Evolutionary conservation across 92 coral and sea anemone species (phyloP).

Genomic region (Bergia sp.): DNA sequence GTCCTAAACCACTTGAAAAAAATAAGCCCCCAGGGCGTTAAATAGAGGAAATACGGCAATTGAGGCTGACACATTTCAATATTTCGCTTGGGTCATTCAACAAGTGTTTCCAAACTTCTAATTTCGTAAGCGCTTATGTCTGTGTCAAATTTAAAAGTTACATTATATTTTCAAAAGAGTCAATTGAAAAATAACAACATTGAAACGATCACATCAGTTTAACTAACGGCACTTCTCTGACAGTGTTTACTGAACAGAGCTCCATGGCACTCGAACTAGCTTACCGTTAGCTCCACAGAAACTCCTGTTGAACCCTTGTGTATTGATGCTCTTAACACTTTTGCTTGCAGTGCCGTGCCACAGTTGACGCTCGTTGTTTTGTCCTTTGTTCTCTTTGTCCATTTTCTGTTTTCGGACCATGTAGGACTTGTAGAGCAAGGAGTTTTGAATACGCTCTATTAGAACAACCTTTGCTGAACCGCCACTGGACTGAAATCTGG

Average conservation of each 20-base stretch:
- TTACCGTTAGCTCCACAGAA: not conserved
- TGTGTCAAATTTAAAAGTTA: no score
- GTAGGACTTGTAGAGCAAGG: not conserved
- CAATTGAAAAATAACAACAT: not conserved
- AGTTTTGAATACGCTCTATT: slow-evolving; percentile 1
- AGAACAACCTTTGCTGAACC: not conserved
- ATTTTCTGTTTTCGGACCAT: not conserved
- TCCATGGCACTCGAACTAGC: not conserved
- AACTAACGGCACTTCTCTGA: not conserved
- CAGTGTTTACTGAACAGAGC: not conserved
- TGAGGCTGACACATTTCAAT: no score
- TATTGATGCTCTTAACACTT: not conserved
- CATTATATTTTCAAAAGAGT: no score
- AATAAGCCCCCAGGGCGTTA: no score
- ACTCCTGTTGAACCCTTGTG: not conserved
- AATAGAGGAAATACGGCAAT: no score
- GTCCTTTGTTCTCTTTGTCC: not conserved
- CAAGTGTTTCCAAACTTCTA: no score
- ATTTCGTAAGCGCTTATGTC: no score
- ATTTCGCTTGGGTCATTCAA: no score
- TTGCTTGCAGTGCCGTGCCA: slow-evolving; percentile 3
- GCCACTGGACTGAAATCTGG: not conserved
- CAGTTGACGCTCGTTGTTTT: not conserved
- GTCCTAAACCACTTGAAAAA: no score
- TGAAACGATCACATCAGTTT: not conserved